Base-by-base conservation (phyloP, 2,888 invertebrate species). In the Rhimphoctona megacephalus region DNA sequence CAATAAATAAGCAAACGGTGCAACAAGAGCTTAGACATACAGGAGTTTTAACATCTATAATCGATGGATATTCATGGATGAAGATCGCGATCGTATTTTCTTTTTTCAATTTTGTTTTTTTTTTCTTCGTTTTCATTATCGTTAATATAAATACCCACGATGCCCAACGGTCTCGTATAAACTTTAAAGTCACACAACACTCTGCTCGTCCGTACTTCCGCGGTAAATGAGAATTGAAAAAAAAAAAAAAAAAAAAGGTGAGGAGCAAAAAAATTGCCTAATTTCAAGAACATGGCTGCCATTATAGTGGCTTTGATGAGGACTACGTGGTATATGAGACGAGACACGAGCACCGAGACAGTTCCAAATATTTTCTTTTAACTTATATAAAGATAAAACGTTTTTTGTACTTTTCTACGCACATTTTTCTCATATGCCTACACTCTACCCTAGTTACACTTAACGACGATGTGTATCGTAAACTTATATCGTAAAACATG, bases 321-420 rank as follows among this genome's bases (percentile, higher is more conserved):
- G 69, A 81, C 83, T 64, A 78, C 67, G 84, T 78, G 79, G 85
- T 74, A 76, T 80, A 25, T 69, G 84, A 81, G 78, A 86, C 70
- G 85, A 89, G 83, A 87, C 90, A 87, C 85, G 88, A 89, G 89
- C 88, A 89, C 88, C 90, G 87, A 87, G 70, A 81, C 81, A 30
- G 73, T 78, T 83, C 79, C 81, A 87, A 86, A 72, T 85, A 72
- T 87, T 82, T 83, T 85, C 66, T 66, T 72, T 87, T 22, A 84
- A 85, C 83, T 86, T 87, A 84, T 81, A 78, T 78, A 79, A 82
- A 85, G 81, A 87, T 82, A 90, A 91, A 87, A 89, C 86, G 88
- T 91, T 92, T 80, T 93, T 94, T 94, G 93, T 94, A 93, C 94
- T 94, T 90, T 93, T 92, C 92, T 93, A 93, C 91, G 89, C 93